Conservation (phyloP, 2,888 invertebrate species). For the Conchocele bisecta region DNA sequence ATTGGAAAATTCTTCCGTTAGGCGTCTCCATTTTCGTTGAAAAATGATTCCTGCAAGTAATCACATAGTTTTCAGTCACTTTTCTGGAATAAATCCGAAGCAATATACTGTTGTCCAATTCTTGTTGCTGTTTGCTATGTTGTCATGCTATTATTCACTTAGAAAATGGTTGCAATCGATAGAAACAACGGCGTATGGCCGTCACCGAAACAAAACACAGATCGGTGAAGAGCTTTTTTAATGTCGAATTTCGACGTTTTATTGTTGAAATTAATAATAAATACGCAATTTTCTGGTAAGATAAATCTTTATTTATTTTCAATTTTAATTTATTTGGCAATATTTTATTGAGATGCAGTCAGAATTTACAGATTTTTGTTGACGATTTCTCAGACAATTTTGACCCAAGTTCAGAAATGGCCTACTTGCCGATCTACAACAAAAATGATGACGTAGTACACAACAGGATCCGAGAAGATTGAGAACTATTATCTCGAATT, state of each 20-base stretch:
- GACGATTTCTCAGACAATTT: slow-evolving; percentile 5
- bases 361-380: slow-evolving; percentile 49
- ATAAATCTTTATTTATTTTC: slow-evolving; percentile 21
- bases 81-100: no score
- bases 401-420: slow-evolving; percentile 1
- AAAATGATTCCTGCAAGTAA: no score
- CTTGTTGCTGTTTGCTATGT: no score
- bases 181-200: no score
- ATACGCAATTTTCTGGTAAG: slow-evolving; percentile 17
- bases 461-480: no score
- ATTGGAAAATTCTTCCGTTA: slow-evolving; percentile 30
- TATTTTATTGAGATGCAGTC: slow-evolving; percentile 26
- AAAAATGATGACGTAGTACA: slow-evolving; percentile 58
- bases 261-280: slow-evolving; percentile 8
- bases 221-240: no score
- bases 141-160: no score
- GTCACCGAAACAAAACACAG: no score
- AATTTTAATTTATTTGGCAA: slow-evolving; percentile 20
- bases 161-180: no score
- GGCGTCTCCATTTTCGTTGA: slow-evolving; percentile 51
- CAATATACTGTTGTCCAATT: no score
- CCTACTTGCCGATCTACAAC: slow-evolving; percentile 25
- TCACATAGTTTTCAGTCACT: no score
- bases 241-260: slow-evolving; percentile 15
- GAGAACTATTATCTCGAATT: no score